These are phyloP conservation scores for Melipona bicolor DNA, from an alignment of 2,888 invertebrate genomes.

Conservation along the genomic window DNA sequence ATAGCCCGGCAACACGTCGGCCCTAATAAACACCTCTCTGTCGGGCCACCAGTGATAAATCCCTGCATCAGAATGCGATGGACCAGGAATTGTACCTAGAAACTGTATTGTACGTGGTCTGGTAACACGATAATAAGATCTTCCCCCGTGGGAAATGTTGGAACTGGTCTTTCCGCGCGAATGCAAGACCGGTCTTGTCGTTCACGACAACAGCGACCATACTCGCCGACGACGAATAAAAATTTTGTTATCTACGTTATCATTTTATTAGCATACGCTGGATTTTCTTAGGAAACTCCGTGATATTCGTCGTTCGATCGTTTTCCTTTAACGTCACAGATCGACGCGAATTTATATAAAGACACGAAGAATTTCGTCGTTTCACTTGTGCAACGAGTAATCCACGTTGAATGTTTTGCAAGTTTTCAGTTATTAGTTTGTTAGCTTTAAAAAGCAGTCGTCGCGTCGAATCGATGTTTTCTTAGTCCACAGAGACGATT, in stretches of 20 bases:
- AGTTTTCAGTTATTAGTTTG: too few relatives aligned
- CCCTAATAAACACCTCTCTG: conserved; percentile 13
- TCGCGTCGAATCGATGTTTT: not conserved
- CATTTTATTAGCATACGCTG: conserved; percentile 34
- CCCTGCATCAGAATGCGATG: not conserved
- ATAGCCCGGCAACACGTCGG: not conserved
- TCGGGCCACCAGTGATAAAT: conserved; percentile 15
- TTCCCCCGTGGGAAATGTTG: conserved; percentile 34
- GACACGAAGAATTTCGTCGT: too few relatives aligned
- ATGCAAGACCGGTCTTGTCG: conserved; percentile 5
- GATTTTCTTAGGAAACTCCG: not conserved
- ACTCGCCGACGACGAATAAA: conserved; percentile 70
- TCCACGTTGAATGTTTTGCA: too few relatives aligned
- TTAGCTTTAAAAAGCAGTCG: not conserved
- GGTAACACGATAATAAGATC: conserved; percentile 30
- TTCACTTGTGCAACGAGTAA: too few relatives aligned
- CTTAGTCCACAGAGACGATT: not conserved
- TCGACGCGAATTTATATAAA: too few relatives aligned
- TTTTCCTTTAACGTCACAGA: too few relatives aligned
- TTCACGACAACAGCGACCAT: conserved; percentile 61
- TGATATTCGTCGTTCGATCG: too few relatives aligned
- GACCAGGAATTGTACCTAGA: conserved; percentile 14
- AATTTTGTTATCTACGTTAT: too few relatives aligned
- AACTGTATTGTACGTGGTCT: conserved; percentile 34
- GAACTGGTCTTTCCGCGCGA: not conserved